phyloP scores from a whole-genome alignment of 1,140 invertebrate species.

The Aphidius ervi region DNA sequence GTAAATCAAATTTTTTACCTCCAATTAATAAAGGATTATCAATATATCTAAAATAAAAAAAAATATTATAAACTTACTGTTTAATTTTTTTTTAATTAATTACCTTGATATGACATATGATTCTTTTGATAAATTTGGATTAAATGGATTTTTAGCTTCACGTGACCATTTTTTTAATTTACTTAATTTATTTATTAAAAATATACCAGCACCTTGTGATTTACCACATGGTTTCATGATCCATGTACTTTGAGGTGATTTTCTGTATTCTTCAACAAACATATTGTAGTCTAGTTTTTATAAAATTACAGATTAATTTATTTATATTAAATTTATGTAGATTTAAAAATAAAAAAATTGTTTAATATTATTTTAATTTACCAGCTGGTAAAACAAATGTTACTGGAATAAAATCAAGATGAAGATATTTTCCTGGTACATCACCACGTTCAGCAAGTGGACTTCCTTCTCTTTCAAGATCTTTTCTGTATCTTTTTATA shows the following conservation, averaged over 20 bases:
- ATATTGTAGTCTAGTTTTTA: conserved; percentile 75
- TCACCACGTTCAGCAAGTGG: conserved; percentile 76
- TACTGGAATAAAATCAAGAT: conserved; percentile 87
- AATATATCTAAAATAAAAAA: conserved; percentile 64
- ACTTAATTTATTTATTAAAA: conserved; percentile 83
- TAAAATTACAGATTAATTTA: conserved; percentile 14
- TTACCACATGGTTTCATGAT: conserved; percentile 97
- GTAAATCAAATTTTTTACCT: conserved; percentile 85
- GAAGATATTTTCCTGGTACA: conserved; percentile 70
- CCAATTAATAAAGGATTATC: conserved; percentile 82
- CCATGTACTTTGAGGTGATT: conserved; percentile 89
- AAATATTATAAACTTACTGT: conserved; percentile 5
- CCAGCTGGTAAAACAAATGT: conserved; percentile 89
- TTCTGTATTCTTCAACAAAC: conserved; percentile 92
- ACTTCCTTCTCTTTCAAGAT: conserved; percentile 86
- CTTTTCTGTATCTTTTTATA: conserved; percentile 88
- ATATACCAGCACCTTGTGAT: conserved; percentile 84
- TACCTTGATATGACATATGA: conserved; percentile 84
- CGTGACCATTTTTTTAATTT: conserved; percentile 85
- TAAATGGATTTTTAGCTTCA: conserved; percentile 76
- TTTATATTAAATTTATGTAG: conserved; percentile 7
- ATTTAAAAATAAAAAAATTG: conserved; percentile 1
- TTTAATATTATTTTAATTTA: conserved; percentile 28
- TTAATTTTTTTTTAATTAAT: conserved; percentile 12
- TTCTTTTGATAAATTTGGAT: conserved; percentile 79